phyloP scores from a whole-genome alignment of 1,140 invertebrate species.

The Rhopalosiphum maidis region DNA sequence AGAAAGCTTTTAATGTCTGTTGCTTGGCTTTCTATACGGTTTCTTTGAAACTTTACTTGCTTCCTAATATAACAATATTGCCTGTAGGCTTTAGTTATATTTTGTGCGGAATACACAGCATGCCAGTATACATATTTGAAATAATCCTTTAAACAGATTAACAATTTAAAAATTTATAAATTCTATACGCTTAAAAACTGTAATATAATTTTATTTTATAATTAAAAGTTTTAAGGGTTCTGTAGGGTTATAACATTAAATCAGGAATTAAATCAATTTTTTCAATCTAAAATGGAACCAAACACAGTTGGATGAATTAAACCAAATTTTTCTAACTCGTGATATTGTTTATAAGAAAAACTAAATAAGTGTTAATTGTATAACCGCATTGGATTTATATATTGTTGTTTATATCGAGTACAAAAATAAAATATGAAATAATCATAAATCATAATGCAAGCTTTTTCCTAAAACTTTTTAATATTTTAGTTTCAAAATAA shows the following conservation, averaged over 20 bases:
- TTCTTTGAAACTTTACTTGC: slow-evolving; percentile 15
- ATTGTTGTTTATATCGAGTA: too few relatives aligned
- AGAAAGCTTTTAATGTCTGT: not conserved
- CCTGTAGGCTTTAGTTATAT: not conserved
- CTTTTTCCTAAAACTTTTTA: too few relatives aligned
- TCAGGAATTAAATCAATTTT: not conserved
- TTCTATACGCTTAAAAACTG: not conserved
- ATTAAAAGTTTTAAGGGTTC: not conserved
- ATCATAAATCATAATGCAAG: too few relatives aligned
- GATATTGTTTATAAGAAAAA: too few relatives aligned
- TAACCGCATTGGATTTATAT: too few relatives aligned
- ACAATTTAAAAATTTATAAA: not conserved
- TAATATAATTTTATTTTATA: not conserved
- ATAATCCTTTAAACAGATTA: not conserved
- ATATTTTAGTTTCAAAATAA: too few relatives aligned
- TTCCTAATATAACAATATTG: not conserved
- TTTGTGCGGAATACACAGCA: not conserved
- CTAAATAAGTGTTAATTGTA: too few relatives aligned
- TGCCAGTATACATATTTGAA: not conserved
- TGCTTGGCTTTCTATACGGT: not conserved
- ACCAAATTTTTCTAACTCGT: too few relatives aligned
- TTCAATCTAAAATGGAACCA: not conserved
- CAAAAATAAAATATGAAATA: too few relatives aligned
- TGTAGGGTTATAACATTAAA: not conserved
- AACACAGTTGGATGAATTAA: not conserved